phyloP scores from a whole-genome alignment of 2,888 invertebrate species.

The Galerucella calmariensis region DNA sequence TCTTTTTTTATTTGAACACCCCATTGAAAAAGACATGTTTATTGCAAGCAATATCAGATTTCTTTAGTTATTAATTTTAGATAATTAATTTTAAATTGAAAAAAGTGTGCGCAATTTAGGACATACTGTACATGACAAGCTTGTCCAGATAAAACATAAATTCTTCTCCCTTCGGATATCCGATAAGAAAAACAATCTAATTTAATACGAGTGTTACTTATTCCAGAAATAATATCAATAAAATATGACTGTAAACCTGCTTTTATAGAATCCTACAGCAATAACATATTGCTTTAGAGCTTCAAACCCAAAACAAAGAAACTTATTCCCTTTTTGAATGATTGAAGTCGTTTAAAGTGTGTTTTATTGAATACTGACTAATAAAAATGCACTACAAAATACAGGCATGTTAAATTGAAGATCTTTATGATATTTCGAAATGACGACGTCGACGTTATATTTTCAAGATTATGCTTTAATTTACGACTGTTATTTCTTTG shows the following conservation, averaged over 20 bases:
- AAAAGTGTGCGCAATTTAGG: background rate
- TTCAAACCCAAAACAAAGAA: constrained; percentile 41
- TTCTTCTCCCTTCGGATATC: constrained; percentile 54
- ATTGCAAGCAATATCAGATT: too few species aligned
- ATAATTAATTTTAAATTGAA: background rate
- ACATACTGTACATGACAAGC: constrained; percentile 20
- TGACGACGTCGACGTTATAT: constrained; percentile 25
- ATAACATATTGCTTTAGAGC: constrained; percentile 53
- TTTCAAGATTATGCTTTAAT: constrained; percentile 30
- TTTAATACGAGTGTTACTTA: constrained; percentile 57
- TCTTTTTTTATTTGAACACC: too few species aligned
- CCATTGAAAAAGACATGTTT: too few species aligned
- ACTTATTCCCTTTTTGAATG: constrained; percentile 38
- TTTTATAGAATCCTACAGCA: constrained; percentile 54
- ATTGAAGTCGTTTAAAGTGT: constrained; percentile 40
- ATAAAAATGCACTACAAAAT: constrained; percentile 40
- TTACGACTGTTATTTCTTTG: constrained; percentile 33
- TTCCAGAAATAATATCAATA: constrained; percentile 56
- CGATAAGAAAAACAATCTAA: constrained; percentile 54
- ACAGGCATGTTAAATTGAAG: constrained; percentile 37
- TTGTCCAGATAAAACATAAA: constrained; percentile 56
- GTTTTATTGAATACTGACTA: constrained; percentile 39
- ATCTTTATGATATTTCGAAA: constrained; percentile 35
- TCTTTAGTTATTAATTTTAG: too few species aligned
- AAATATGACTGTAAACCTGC: constrained; percentile 55